Conservation (phyloP, 2,888 invertebrate genomes). For the Heliconius aoede region DNA sequence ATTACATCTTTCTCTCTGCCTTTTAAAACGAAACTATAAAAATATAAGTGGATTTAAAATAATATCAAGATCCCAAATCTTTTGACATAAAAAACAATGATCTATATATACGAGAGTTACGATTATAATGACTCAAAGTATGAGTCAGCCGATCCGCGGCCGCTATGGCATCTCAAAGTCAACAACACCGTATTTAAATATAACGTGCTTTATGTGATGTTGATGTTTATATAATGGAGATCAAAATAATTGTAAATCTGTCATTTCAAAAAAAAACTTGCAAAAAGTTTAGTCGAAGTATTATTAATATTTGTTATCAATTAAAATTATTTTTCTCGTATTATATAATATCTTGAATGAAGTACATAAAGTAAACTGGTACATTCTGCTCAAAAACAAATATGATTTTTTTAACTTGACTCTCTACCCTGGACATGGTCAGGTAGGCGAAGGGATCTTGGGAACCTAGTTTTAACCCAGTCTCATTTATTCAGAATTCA, state of each 20-base stretch:
- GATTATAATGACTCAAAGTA: constrained; percentile 24
- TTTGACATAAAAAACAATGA: no score
- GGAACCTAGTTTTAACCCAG: no score
- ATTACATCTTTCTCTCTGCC: no score
- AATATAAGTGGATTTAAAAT: no score
- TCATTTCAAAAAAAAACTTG: neutral
- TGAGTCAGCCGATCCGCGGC: constrained; percentile 25
- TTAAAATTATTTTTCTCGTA: neutral
- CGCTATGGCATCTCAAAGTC: constrained; percentile 12
- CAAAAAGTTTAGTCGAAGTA: neutral
- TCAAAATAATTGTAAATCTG: constrained; percentile 6
- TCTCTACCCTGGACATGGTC: no score
- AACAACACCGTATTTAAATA: constrained; percentile 23
- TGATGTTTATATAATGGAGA: constrained; percentile 4
- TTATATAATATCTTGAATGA: no score
- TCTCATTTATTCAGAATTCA: no score
- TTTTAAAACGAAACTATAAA: no score
- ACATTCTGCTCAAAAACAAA: no score
- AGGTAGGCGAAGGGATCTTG: no score
- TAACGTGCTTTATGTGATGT: constrained; percentile 7
- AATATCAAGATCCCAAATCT: no score
- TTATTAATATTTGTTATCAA: neutral
- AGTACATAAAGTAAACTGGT: neutral
- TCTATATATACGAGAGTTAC: constrained; percentile 2
- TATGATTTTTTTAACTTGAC: no score